phyloP scores from a whole-genome alignment of 2,888 invertebrate genomes.

The Acronicta leporina region DNA sequence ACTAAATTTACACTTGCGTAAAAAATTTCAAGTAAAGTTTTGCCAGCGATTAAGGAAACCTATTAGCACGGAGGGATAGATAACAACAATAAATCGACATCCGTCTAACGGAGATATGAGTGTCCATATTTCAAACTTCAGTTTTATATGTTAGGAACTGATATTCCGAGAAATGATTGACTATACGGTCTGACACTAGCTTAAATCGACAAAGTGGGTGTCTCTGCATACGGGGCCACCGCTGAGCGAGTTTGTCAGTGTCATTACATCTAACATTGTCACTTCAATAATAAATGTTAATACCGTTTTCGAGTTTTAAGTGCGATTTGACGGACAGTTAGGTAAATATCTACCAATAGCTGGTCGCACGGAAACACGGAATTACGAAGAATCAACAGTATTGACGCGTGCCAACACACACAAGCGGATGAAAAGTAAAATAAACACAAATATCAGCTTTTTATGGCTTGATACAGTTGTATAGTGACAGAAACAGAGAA shows the following conservation, averaged over 20 bases:
- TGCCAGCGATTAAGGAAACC: conserved; percentile 50
- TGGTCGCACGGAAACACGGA: conserved; percentile 68
- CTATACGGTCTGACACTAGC: conserved; percentile 37
- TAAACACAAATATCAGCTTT: conserved; percentile 42
- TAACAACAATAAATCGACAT: conserved; percentile 62
- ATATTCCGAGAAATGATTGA: conserved; percentile 69
- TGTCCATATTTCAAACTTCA: conserved; percentile 63
- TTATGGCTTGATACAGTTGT: conserved; percentile 57
- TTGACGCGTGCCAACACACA: conserved; percentile 57
- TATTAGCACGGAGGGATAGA: conserved; percentile 52
- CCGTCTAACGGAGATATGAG: conserved; percentile 61
- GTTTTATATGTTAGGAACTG: conserved; percentile 61
- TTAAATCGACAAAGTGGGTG: conserved; percentile 55
- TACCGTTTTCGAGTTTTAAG: conserved; percentile 74
- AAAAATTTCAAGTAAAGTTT: conserved; percentile 14
- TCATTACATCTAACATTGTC: conserved; percentile 67
- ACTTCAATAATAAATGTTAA: conserved; percentile 64
- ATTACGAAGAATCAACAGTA: conserved; percentile 66
- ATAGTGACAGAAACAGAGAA: conserved; percentile 43
- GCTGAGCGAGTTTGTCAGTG: conserved; percentile 69
- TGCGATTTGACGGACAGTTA: conserved; percentile 77
- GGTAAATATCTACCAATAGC: conserved; percentile 74
- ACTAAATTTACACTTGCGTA: conserved; percentile 20
- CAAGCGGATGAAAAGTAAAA: conserved; percentile 43
- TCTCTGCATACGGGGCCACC: conserved; percentile 63